Conservation (phyloP, 1,140 invertebrate genomes). For the Pteromalus puparum region DNA sequence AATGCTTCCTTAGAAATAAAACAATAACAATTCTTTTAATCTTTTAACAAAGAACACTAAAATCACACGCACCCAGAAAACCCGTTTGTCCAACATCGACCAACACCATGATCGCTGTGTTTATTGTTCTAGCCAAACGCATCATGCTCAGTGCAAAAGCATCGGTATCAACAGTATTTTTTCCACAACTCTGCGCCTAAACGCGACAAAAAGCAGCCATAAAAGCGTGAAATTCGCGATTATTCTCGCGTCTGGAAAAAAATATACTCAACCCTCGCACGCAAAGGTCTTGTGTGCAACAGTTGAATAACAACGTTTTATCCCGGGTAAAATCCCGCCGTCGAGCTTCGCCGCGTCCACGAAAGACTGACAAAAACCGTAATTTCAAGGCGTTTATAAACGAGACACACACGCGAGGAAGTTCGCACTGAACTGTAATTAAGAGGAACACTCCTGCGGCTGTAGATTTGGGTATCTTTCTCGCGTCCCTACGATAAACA, state of each 20-base stretch:
- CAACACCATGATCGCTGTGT: too few relatives aligned
- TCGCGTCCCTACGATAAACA: background rate
- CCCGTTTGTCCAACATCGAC: too few relatives aligned
- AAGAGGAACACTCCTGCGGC: background rate
- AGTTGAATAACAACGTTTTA: conserved; percentile 3
- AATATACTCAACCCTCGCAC: background rate
- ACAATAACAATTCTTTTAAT: too few relatives aligned
- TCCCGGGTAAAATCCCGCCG: background rate
- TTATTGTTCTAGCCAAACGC: too few relatives aligned
- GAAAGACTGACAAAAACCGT: background rate
- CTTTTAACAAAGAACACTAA: too few relatives aligned
- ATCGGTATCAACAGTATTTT: too few relatives aligned
- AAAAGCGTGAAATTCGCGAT: background rate
- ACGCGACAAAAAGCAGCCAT: too few relatives aligned
- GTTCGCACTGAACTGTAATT: background rate
- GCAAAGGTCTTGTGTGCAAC: background rate
- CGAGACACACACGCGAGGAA: background rate
- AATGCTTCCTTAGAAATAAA: too few relatives aligned
- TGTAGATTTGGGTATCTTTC: background rate
- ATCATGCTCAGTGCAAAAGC: too few relatives aligned
- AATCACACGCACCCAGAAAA: too few relatives aligned
- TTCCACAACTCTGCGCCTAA: too few relatives aligned
- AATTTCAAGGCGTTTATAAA: background rate
- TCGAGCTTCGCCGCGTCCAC: background rate
- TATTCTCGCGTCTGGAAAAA: background rate